Evolutionary conservation across 1,140 invertebrate species (phyloP).

Genomic region (Cyclargus thomasi): DNA sequence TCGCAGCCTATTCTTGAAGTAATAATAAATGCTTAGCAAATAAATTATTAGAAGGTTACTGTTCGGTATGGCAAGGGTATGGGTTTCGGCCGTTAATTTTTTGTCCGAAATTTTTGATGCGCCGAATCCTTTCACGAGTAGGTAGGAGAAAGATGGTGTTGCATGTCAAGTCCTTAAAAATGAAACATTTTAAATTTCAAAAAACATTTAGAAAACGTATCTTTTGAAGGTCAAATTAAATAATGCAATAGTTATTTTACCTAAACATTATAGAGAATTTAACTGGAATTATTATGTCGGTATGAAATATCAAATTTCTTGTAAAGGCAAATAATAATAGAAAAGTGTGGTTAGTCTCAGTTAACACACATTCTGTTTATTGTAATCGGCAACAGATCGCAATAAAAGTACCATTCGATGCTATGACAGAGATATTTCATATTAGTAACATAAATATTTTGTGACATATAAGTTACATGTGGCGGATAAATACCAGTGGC

Average conservation of each 20-base stretch:
- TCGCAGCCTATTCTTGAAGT: conserved; percentile 5
- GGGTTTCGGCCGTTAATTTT: neutral
- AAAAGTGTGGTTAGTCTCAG: neutral
- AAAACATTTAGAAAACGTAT: too few species aligned
- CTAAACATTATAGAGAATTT: too few species aligned
- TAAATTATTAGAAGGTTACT: conserved; percentile 16
- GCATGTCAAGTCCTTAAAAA: neutral
- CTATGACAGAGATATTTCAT: conserved; percentile 4
- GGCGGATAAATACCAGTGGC: neutral
- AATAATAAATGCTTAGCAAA: conserved; percentile 18
- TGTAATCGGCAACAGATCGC: neutral
- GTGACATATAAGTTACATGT: conserved; percentile 6
- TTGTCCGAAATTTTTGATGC: neutral
- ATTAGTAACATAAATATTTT: conserved; percentile 14
- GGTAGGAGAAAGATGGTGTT: neutral
- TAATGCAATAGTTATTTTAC: too few species aligned
- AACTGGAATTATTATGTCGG: too few species aligned
- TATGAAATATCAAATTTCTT: too few species aligned
- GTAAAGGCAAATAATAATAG: neutral
- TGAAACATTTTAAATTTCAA: too few species aligned
- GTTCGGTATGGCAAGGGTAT: neutral
- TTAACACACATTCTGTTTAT: neutral
- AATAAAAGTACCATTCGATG: neutral
- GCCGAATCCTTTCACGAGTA: neutral
- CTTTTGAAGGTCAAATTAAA: too few species aligned